These are phyloP conservation scores for Pollimyrus isidori DNA, from an alignment of 2,113 vertebrate species.

Conservation along the genomic window DNA sequence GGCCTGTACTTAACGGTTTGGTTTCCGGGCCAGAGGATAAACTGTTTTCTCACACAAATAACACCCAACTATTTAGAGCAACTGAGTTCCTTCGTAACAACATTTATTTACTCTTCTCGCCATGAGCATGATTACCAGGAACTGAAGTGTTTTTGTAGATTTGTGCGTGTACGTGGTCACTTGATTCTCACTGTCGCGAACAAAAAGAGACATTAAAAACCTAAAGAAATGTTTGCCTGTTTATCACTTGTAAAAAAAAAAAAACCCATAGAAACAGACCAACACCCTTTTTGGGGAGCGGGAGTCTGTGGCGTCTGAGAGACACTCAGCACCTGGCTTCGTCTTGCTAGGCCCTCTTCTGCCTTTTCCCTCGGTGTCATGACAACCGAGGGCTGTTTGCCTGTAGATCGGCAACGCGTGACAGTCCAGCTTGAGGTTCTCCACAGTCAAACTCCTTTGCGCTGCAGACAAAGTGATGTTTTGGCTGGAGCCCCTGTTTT, in stretches of 20 bases:
- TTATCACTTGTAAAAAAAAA: background rate
- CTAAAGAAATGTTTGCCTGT: background rate
- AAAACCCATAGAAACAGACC: background rate
- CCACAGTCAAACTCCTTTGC: background rate
- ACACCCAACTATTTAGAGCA: background rate
- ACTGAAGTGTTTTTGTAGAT: background rate
- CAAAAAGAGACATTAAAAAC: background rate
- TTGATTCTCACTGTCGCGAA: background rate
- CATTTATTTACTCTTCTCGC: background rate
- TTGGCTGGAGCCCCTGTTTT: background rate
- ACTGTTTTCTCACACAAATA: background rate
- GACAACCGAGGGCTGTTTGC: background rate
- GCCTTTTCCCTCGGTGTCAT: background rate
- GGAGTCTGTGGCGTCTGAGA: background rate
- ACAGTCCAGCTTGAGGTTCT: background rate
- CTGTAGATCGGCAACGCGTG: background rate
- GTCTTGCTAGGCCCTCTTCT: background rate
- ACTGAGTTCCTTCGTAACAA: background rate
- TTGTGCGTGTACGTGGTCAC: background rate
- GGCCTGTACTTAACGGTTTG: background rate
- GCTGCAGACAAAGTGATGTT: background rate
- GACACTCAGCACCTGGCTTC: background rate
- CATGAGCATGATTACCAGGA: background rate
- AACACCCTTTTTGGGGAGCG: background rate
- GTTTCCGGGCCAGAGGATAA: background rate